phyloP scores from a whole-genome alignment of 2,113 vertebrate genomes.

The Otocyon megalotis region DNA sequence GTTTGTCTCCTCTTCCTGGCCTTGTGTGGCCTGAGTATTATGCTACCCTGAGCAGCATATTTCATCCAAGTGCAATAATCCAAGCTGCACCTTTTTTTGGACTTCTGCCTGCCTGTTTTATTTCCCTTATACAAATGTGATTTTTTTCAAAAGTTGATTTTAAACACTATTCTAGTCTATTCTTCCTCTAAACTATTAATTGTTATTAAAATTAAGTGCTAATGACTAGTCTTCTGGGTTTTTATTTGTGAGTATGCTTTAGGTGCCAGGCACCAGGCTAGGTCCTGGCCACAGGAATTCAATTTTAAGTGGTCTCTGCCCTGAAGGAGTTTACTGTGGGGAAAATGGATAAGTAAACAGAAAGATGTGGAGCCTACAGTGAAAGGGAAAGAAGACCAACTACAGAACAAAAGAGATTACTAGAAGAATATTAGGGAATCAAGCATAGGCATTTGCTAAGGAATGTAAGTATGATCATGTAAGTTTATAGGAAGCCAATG shows the following conservation, averaged over 20 bases:
- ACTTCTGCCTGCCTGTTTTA: slow-evolving; percentile 60
- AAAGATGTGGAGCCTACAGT: neutral
- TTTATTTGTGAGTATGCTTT: neutral
- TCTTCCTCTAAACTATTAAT: slow-evolving; percentile 62
- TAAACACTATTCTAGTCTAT: slow-evolving; percentile 82
- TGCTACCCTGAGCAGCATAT: neutral
- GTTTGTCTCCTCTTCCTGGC: neutral
- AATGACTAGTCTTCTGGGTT: slow-evolving; percentile 23
- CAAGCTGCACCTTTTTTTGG: slow-evolving; percentile 46
- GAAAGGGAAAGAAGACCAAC: neutral
- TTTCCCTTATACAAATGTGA: slow-evolving; percentile 73
- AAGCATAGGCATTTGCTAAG: neutral
- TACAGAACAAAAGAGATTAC: neutral
- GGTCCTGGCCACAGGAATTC: neutral
- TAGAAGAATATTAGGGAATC: neutral
- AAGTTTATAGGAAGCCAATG: neutral
- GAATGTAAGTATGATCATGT: neutral
- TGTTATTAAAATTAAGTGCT: slow-evolving; percentile 84
- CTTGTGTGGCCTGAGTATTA: slow-evolving; percentile 44
- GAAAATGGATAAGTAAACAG: neutral
- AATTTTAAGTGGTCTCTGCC: slow-evolving; percentile 9
- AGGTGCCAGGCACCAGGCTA: no score
- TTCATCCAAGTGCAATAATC: slow-evolving; percentile 74
- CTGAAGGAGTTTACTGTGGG: neutral
- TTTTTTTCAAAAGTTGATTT: slow-evolving; percentile 71